These are phyloP conservation scores for Xenentodon cancila DNA, from an alignment of 2,797 vertebrate genomes.

Conservation along the genomic window DNA sequence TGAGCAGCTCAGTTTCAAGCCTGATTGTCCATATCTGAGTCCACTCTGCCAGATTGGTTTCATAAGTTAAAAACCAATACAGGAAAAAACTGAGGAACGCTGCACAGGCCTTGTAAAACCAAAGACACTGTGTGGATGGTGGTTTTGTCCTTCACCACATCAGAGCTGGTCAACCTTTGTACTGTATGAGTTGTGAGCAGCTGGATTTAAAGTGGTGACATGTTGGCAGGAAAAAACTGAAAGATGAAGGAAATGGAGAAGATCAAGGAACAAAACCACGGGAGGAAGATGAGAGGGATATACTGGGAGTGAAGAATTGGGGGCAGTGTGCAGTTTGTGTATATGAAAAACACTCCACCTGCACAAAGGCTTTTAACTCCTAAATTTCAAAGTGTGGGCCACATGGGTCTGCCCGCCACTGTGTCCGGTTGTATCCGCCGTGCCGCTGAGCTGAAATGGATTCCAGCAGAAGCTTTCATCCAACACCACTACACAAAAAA, in stretches of 20 bases:
- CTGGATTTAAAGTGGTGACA: not conserved
- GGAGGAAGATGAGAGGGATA: not conserved
- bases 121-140: too few species aligned
- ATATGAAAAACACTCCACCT: constrained; percentile 11
- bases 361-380: constrained; percentile 39
- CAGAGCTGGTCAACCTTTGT: not conserved
- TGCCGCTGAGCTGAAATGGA: constrained; percentile 16
- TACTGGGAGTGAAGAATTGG: too few species aligned
- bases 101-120: too few species aligned
- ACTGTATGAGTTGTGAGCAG: not conserved
- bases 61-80: too few species aligned
- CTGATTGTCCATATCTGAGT: too few species aligned
- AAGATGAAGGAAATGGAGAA: not conserved
- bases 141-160: too few species aligned
- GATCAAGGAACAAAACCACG: not conserved
- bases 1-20: too few species aligned
- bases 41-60: too few species aligned
- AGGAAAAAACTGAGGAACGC: too few species aligned
- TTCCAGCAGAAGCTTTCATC: not conserved
- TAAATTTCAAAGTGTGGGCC: constrained; percentile 2
- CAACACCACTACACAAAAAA: not conserved
- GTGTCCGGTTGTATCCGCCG: not conserved
- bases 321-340: not conserved
- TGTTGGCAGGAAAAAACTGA: too few species aligned
- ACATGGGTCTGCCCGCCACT: not conserved